These are phyloP conservation scores for Limnodromus scolopaceus DNA, from an alignment of 2,797 vertebrate genomes.

Conservation along the genomic window DNA sequence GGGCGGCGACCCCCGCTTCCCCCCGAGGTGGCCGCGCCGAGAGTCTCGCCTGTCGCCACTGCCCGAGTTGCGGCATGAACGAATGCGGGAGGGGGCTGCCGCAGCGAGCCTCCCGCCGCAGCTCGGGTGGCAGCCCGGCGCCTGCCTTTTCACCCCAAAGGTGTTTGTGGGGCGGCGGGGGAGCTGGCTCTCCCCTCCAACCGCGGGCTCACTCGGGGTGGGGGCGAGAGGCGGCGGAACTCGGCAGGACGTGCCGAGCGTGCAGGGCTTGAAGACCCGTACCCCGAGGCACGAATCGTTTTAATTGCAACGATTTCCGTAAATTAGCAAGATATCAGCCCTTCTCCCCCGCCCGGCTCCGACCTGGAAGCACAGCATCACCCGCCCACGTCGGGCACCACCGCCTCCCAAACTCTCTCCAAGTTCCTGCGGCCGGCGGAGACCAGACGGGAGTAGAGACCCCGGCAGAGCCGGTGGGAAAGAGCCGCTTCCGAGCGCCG, in stretches of 20 bases:
- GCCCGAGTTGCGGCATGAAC: neutral
- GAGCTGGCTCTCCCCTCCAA: neutral
- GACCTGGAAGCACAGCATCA: neutral
- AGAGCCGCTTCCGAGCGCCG: neutral
- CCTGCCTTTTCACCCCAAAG: neutral
- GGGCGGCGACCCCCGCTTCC: neutral
- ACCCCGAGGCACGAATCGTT: neutral
- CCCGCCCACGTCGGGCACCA: neutral
- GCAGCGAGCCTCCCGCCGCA: neutral
- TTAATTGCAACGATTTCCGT: constrained; percentile 8
- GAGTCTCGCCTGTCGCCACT: neutral
- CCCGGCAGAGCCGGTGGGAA: neutral
- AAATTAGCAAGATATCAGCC: neutral
- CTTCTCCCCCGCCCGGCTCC: neutral
- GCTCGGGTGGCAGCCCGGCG: neutral
- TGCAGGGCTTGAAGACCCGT: neutral
- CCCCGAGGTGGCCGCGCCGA: neutral
- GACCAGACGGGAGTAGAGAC: neutral
- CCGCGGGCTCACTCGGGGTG: neutral
- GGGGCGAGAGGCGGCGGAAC: neutral
- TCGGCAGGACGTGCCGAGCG: neutral
- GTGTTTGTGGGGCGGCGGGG: neutral
- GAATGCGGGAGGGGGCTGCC: neutral
- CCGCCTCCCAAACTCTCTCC: neutral
- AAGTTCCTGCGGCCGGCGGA: neutral